phyloP scores from a whole-genome alignment of 2,797 vertebrate species.

The Falco cherrug region DNA sequence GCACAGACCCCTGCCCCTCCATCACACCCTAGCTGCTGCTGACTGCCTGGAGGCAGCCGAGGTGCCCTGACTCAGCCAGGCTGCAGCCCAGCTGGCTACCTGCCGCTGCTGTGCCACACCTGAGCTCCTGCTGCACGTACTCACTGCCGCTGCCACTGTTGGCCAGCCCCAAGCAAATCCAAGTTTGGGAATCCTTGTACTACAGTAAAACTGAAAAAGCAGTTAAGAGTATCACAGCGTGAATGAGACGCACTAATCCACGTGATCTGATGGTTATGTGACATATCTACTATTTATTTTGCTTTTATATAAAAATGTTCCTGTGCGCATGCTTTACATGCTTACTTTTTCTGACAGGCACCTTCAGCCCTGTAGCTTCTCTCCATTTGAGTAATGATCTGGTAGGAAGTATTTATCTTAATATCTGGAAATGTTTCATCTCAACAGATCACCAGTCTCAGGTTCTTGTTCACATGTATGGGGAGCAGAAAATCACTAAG shows the following conservation, averaged over 20 bases:
- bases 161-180: conserved; percentile 11
- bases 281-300: not conserved
- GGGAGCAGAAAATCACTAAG: not conserved
- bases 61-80: not conserved
- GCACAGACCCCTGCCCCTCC: not conserved
- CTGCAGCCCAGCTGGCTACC: not conserved
- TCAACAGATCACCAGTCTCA: conserved; percentile 64
- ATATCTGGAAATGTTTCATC: not conserved
- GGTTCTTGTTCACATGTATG: not conserved
- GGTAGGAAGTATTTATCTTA: not conserved
- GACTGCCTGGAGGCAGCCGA: not conserved
- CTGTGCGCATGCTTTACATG: not conserved
- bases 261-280: not conserved
- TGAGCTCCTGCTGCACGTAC: not conserved
- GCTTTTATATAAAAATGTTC: not conserved
- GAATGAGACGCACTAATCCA: not conserved
- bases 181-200: not conserved
- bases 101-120: not conserved
- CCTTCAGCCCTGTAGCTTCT: not conserved
- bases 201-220: conserved; percentile 18
- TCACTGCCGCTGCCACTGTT: not conserved
- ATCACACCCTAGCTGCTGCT: not conserved
- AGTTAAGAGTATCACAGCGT: not conserved
- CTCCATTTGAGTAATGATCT: not conserved
- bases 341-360: conserved; percentile 5